Base-by-base conservation (phyloP, 2,113 vertebrate species). In the Megalops atlanticus region DNA sequence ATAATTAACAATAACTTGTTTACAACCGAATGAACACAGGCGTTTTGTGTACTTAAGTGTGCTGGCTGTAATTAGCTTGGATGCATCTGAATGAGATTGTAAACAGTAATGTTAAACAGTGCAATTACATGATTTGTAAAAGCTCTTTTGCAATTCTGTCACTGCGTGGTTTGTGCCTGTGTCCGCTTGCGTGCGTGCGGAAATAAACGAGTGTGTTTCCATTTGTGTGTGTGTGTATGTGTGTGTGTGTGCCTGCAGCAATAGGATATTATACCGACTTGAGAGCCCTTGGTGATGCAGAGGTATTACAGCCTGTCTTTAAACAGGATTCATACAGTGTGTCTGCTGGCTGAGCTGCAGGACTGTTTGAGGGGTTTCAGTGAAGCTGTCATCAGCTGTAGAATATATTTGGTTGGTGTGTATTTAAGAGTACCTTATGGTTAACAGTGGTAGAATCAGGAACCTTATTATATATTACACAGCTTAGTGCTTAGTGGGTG, bases 1-100 rank as follows among this genome's bases (percentile, higher is more conserved):
- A 90, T 92, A 92, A 92, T 93, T 93, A 92, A 92, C 92, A 91
- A 92, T 92, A 92, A 92, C 91, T 90, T 80, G 89, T 91, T 93
- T 91, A 91, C 91, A 92, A 92, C 90, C 92, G 91, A 92, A 92
- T 83, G 88, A 91, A 86, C 88, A 79, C 83, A 18, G 49, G 82
- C 87, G 74, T 91, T 89, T 90, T 64, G 91, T 93, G 91, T 91
- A 86, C 91, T 91, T 92, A 92, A 91, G 89, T 90, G 91, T 84
- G 90, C 90, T 86, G 82, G 84, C 86, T 88, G 86, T 92, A 92
- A 92, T 93, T 92, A 92, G 91, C 89, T 84, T 86, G 77, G 86
- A 90, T 90, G 88, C 89, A 86, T 88, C 86, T 88, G 90, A 89
- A 85, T 86, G 89, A 90, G 89, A 89, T 82, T 87, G 88, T 88